phyloP scores from a whole-genome alignment of 1,140 invertebrate species.

The Conus ventricosus region DNA sequence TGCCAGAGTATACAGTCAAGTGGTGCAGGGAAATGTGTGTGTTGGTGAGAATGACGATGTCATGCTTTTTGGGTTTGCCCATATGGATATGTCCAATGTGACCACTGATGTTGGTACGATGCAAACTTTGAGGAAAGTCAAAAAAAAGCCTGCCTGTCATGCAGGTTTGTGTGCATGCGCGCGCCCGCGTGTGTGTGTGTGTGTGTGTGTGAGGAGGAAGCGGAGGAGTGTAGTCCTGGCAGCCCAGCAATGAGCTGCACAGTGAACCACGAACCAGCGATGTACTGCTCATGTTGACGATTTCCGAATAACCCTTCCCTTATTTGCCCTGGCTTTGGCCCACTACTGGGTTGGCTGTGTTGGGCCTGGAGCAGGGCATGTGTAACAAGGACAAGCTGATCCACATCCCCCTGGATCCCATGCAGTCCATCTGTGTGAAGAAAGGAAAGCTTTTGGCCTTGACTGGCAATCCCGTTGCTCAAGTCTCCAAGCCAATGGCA shows the following conservation, averaged over 20 bases:
- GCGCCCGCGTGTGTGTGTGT: neutral
- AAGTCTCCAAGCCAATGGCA: neutral
- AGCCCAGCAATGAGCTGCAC: neutral
- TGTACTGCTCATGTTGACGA: conserved; percentile 25
- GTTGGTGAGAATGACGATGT: no score
- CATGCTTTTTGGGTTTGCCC: no score
- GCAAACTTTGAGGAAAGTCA: neutral
- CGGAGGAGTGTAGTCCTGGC: neutral
- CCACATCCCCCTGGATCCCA: neutral
- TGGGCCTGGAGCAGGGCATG: neutral
- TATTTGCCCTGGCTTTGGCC: neutral
- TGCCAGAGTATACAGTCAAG: no score
- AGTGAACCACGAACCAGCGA: neutral
- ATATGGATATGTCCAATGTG: no score
- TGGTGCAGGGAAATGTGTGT: no score
- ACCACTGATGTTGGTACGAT: no score
- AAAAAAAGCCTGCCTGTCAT: neutral
- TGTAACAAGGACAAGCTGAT: neutral
- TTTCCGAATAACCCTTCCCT: neutral
- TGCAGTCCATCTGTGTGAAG: neutral
- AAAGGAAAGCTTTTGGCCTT: neutral
- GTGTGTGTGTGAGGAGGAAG: neutral
- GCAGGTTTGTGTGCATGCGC: neutral
- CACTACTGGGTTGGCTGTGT: neutral
- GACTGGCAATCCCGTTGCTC: neutral